phyloP scores from a whole-genome alignment of 1,140 invertebrate genomes.

The Ridgeia piscesae region DNA sequence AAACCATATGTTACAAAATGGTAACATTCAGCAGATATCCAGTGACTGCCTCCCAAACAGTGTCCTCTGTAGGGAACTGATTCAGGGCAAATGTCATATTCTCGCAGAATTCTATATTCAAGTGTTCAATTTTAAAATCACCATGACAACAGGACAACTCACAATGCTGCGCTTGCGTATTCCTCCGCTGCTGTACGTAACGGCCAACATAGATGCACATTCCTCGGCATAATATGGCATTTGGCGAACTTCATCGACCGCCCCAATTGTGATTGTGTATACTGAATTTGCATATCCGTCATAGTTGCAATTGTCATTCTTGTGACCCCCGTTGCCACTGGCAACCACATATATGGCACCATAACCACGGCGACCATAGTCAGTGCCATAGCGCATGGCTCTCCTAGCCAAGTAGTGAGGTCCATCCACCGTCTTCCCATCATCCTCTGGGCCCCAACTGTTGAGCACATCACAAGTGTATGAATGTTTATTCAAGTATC shows the following conservation, averaged over 20 bases:
- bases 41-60: no score
- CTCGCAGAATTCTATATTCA: background rate
- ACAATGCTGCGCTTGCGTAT: slow-evolving; percentile 50
- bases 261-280: slow-evolving; percentile 58
- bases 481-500: background rate
- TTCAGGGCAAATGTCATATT: background rate
- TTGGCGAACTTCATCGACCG: slow-evolving; percentile 56
- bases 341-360: slow-evolving; percentile 58
- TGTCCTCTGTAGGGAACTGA: no score
- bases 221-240: slow-evolving; percentile 60
- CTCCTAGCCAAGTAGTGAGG: slow-evolving; percentile 50
- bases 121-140: background rate
- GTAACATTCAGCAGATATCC: no score
- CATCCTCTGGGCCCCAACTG: slow-evolving; percentile 57
- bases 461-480: background rate
- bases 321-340: slow-evolving; percentile 56
- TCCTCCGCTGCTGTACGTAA: slow-evolving; percentile 58
- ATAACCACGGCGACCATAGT: slow-evolving; percentile 54
- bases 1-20: no score
- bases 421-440: slow-evolving; percentile 56
- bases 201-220: slow-evolving; percentile 60
- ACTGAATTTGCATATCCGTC: slow-evolving; percentile 59
- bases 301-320: slow-evolving; percentile 57
- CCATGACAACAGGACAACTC: slow-evolving; percentile 30
- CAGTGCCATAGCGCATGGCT: slow-evolving; percentile 53